These are phyloP conservation scores for Spodoptera littoralis DNA, from an alignment of 2,888 invertebrate species.

Conservation along the genomic window DNA sequence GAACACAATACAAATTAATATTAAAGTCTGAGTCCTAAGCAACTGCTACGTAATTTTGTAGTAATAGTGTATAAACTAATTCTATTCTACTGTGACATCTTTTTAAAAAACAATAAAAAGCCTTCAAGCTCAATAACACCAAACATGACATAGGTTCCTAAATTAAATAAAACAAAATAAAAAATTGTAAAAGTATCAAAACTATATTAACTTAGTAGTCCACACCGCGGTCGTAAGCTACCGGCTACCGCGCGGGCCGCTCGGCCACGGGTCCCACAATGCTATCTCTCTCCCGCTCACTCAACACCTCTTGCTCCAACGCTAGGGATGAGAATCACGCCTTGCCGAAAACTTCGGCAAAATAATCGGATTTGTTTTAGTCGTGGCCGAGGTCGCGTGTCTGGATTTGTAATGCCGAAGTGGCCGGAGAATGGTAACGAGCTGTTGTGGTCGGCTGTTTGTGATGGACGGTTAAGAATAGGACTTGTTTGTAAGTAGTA, in stretches of 20 bases:
- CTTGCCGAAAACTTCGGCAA: constrained; percentile 53
- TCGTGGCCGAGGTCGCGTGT: constrained; percentile 49
- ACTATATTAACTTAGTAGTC: constrained; percentile 54
- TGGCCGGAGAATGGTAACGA: constrained; percentile 24
- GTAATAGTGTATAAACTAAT: too few species aligned
- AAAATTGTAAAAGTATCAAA: constrained; percentile 69
- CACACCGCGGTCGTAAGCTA: constrained; percentile 69
- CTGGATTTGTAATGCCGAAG: constrained; percentile 47
- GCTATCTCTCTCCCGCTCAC: constrained; percentile 51
- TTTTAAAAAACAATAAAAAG: too few species aligned
- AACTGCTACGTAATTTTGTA: too few species aligned
- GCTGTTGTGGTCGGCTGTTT: constrained; percentile 23
- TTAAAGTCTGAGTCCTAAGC: too few species aligned
- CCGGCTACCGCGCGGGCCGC: constrained; percentile 67
- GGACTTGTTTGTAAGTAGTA: constrained; percentile 4
- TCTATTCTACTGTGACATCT: too few species aligned
- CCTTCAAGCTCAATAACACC: too few species aligned
- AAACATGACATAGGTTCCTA: too few species aligned
- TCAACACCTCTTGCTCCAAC: constrained; percentile 54
- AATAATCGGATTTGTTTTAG: constrained; percentile 58
- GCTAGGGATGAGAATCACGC: constrained; percentile 44
- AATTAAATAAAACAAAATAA: not conserved
- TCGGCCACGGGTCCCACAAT: constrained; percentile 54
- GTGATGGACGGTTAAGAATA: constrained; percentile 5
- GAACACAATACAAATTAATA: too few species aligned